Base-by-base conservation (phyloP, 1,140 invertebrate genomes). In the Chrysopa pallens region DNA sequence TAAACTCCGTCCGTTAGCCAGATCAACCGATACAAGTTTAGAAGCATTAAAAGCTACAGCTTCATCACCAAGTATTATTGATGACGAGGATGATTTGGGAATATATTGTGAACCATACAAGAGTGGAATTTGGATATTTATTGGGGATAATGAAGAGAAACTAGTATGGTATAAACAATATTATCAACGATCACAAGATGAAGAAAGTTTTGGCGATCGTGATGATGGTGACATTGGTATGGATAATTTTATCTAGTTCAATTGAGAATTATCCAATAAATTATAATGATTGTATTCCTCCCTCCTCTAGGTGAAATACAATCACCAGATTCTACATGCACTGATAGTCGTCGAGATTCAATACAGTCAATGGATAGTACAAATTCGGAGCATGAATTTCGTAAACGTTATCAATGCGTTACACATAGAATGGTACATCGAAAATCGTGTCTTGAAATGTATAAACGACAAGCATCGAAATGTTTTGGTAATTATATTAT, bases 381-480 rank as follows among this genome's bases (percentile, higher is more conserved):
- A 0, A 76, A 81, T 40, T 90, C 85, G 1, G 89, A 94, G 57
- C 77, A 77, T 46, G 81, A 81, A 47, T 93, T 93, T 57, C 72
- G 75, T 42, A 80, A 85, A 56, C 78, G 80, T 45, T 92, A 90
- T 55, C 82, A 88, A 48, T 78, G 81, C 7, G 74, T 89, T 31
- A 85, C 87, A 6, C 87, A 89, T 61, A 71, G 87, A 37, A 80
- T 93, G 65, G 83, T 93, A 0, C 88, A 93, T 61, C 68, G 88
- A 43, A 86, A 89, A 58, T 86, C 84, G n/a, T 88, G 83, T 52
- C 74, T 87, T 11, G 87, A 93, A 62, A 84, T 91, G 74, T 90
- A 90, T 53, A 78, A 80, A 56, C 70, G 86, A 45, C 76, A 91
- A 50, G 76, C 81, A 11, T 75, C 78, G 14, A 86, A 85, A 50